These are phyloP conservation scores for Oncorhynchus keta DNA, from an alignment of 2,113 vertebrate genomes.

Conservation along the genomic window DNA sequence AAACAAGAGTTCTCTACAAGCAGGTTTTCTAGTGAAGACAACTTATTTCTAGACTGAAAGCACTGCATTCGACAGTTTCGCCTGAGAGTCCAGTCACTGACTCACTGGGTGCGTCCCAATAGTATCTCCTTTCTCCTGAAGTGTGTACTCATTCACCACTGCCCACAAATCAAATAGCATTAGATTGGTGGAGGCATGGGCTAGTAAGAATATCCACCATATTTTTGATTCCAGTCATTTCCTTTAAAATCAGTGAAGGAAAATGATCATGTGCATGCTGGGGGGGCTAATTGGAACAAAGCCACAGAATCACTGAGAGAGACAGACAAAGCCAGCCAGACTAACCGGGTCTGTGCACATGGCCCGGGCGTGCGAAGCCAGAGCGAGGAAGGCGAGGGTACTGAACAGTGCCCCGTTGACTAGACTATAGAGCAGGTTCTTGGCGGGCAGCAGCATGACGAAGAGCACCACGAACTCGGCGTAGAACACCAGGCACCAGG, in stretches of 20 bases:
- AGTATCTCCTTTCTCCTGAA: too few species aligned
- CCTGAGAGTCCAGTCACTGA: not conserved
- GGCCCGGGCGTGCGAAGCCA: slow-evolving; percentile 91
- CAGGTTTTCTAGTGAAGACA: not conserved
- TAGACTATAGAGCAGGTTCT: slow-evolving; percentile 84
- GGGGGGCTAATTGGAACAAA: not conserved
- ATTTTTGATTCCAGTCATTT: too few species aligned
- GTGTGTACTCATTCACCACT: too few species aligned
- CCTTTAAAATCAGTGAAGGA: too few species aligned
- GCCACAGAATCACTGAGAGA: not conserved
- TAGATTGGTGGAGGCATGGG: too few species aligned
- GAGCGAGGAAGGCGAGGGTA: slow-evolving; percentile 88
- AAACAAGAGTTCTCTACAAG: too few species aligned
- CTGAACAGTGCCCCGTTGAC: slow-evolving; percentile 92
- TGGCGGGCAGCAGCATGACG: slow-evolving; percentile 91
- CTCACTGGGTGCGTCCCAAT: too few species aligned
- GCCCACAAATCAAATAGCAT: too few species aligned
- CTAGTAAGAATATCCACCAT: too few species aligned
- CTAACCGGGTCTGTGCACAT: slow-evolving; percentile 99
- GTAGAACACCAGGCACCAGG: slow-evolving; percentile 95
- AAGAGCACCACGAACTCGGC: slow-evolving; percentile 97
- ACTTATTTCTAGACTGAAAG: not conserved
- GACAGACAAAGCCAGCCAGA: slow-evolving; percentile 41
- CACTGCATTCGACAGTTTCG: not conserved
- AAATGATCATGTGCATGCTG: not conserved